phyloP scores from a whole-genome alignment of 2,797 vertebrate genomes.

The Anableps anableps region DNA sequence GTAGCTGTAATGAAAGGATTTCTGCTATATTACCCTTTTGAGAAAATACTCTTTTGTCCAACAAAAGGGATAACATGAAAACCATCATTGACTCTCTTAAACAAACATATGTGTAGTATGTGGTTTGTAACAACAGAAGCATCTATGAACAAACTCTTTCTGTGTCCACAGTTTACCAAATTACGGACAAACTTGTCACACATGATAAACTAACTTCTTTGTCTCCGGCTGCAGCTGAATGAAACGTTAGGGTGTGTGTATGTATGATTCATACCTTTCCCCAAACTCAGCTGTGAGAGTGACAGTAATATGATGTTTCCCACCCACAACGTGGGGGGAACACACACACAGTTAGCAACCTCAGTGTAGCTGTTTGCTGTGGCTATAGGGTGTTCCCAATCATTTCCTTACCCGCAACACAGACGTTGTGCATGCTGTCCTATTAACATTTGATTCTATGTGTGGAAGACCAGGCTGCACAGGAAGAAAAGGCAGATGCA shows the following conservation, averaged over 20 bases:
- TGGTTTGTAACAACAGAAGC: conserved; percentile 37
- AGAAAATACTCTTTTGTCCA: conserved; percentile 25
- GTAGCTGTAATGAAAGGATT: conserved; percentile 10
- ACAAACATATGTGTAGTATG: conserved; percentile 31
- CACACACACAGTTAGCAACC: conserved; percentile 73
- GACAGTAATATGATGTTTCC: conserved; percentile 74
- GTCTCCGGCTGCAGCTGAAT: conserved; percentile 36
- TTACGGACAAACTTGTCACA: conserved; percentile 53
- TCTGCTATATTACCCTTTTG: conserved; percentile 4
- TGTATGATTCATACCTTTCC: conserved; percentile 68
- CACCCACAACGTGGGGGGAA: conserved; percentile 72
- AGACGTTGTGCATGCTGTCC: conserved; percentile 39
- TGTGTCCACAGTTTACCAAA: conserved; percentile 49
- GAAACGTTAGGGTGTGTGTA: conserved; percentile 26
- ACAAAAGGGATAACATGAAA: conserved; percentile 22
- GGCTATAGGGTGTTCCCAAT: conserved; percentile 64
- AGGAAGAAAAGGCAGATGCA: conserved; percentile 23
- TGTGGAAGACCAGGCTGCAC: conserved; percentile 17
- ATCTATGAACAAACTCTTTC: conserved; percentile 35
- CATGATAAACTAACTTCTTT: conserved; percentile 50
- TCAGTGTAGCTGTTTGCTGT: conserved; percentile 62
- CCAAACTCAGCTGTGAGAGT: conserved; percentile 64
- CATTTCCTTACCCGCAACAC: conserved; percentile 53
- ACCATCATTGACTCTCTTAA: conserved; percentile 22
- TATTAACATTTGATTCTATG: conserved; percentile 30